phyloP scores from a whole-genome alignment of 2,797 vertebrate species.

The Lepilemur septentrionalis region DNA sequence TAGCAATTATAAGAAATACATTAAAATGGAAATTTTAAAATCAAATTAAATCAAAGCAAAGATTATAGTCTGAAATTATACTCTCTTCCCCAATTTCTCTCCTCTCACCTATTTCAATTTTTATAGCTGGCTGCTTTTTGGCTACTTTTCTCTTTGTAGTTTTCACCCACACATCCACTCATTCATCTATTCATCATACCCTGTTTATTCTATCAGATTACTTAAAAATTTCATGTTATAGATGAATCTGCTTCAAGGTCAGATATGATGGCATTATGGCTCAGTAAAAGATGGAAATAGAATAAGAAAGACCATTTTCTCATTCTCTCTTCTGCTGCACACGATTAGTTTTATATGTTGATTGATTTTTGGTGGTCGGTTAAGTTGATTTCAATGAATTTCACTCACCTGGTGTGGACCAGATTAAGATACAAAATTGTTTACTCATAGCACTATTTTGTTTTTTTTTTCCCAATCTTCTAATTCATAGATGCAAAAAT shows the following conservation, averaged over 20 bases:
- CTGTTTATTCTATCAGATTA: conserved; percentile 67
- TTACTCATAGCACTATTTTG: conserved; percentile 62
- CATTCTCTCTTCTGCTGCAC: conserved; percentile 65
- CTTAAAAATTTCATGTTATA: conserved; percentile 65
- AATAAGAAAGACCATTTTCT: conserved; percentile 69
- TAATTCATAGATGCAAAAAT: background rate
- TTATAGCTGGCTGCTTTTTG: conserved; percentile 13
- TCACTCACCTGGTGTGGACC: conserved; percentile 34
- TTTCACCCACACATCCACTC: conserved; percentile 17
- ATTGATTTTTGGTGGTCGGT: conserved; percentile 71
- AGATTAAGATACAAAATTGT: conserved; percentile 62
- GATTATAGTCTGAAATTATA: background rate
- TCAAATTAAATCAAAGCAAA: conserved; percentile 42
- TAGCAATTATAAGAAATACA: conserved; percentile 61
- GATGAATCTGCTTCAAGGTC: conserved; percentile 52
- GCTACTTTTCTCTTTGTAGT: background rate
- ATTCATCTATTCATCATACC: conserved; percentile 39
- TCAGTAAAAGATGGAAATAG: conserved; percentile 60
- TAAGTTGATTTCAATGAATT: conserved; percentile 73
- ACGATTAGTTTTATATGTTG: conserved; percentile 72
- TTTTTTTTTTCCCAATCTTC: background rate
- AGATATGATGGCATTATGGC: conserved; percentile 56
- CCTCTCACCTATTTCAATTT: background rate
- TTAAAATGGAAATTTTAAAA: background rate
- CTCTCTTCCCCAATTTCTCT: background rate